Percentiles rank a stretch among this genome's conserved stretches.
phyloP scores from a whole-genome alignment of 2,797 vertebrate species.

The Phrynocephalus forsythii region DNA sequence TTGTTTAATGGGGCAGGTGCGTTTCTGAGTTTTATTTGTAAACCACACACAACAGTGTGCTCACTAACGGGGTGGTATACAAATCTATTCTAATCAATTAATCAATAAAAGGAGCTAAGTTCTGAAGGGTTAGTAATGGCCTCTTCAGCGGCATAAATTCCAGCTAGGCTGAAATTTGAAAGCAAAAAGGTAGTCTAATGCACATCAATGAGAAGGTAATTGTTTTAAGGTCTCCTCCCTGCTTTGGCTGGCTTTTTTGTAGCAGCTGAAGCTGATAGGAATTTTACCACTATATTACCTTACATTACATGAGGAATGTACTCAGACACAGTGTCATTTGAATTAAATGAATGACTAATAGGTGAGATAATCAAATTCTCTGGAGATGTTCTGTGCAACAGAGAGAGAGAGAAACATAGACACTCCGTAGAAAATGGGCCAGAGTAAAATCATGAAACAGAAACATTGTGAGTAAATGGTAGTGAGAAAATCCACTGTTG shows the following conservation, averaged over 20 bases:
- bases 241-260: constrained; percentile 31
- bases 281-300: not conserved
- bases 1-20: no score
- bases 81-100: no score
- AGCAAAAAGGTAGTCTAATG: constrained; percentile 11
- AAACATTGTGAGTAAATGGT: not conserved
- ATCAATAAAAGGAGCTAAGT: constrained; percentile 37
- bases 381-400: not conserved
- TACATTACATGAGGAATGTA: not conserved
- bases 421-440: not conserved
- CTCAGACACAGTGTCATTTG: not conserved
- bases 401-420: not conserved
- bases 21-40: no score
- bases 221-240: not conserved
- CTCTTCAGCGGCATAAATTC: constrained; percentile 42
- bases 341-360: constrained; percentile 13
- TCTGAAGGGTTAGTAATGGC: constrained; percentile 39
- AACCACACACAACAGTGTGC: no score
- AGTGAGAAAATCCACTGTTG: not conserved
- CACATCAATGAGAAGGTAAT: constrained; percentile 25
- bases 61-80: no score
- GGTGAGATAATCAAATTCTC: not conserved
- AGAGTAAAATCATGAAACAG: not conserved
- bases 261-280: not conserved
- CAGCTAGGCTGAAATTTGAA: constrained; percentile 21